These are phyloP conservation scores for Archaeoteleia sp. DNA, from an alignment of 2,888 invertebrate species.

Conservation along the genomic window DNA sequence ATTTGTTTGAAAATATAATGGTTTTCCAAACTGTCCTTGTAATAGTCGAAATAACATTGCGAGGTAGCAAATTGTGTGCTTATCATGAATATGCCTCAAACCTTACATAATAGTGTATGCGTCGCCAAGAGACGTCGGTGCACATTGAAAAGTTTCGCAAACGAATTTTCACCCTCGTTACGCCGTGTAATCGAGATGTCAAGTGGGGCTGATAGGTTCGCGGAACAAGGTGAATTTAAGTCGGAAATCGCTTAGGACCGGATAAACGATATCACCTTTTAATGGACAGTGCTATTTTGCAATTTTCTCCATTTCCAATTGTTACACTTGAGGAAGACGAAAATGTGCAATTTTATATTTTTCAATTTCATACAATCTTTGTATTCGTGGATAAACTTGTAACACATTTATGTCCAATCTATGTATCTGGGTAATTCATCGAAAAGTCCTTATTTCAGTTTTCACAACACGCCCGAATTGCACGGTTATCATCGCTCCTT, in stretches of 20 bases:
- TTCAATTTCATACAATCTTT: no score
- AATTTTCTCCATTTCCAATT: no score
- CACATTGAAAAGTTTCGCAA: slow-evolving; percentile 51
- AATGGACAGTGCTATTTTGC: slow-evolving; percentile 60
- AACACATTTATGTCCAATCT: no score
- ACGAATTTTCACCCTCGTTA: slow-evolving; percentile 53
- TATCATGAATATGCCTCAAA: slow-evolving; percentile 38
- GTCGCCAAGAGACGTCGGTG: slow-evolving; percentile 39
- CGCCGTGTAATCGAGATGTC: slow-evolving; percentile 51
- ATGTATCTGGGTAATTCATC: no score
- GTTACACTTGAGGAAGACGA: no score
- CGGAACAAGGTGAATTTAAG: slow-evolving; percentile 57
- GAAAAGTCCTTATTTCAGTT: neutral
- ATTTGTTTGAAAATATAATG: no score
- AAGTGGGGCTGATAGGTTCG: slow-evolving; percentile 45
- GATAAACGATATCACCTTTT: slow-evolving; percentile 57
- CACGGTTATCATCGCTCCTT: neutral
- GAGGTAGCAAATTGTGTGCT: slow-evolving; percentile 31
- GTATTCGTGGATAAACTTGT: no score
- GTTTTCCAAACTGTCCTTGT: no score
- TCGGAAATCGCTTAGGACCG: slow-evolving; percentile 59
- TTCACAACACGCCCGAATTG: neutral
- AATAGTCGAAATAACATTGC: no score
- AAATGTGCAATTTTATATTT: no score
- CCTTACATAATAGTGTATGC: slow-evolving; percentile 28